Base-by-base conservation (phyloP, 2,797 vertebrate genomes). In the Cetoscarus ocellatus region DNA sequence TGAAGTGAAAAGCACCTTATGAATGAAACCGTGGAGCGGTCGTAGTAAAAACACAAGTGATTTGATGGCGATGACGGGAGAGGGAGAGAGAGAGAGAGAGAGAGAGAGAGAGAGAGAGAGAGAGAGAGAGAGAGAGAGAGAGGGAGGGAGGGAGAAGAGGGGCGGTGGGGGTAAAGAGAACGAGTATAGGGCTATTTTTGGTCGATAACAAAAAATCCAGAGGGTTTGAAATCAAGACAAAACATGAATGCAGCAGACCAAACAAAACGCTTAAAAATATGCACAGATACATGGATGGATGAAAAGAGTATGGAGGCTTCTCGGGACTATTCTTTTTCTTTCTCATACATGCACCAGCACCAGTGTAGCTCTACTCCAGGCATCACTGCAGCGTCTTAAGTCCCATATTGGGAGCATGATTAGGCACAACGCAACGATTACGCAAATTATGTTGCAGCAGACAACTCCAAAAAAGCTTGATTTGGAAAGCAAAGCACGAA, bases 11-110 rank as follows among this genome's bases (percentile, higher is more conserved):
- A 93, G 91, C 91, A 93, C 92, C 92, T 94, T 92, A 95, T 95
- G 94, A 95, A 95, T 95, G 94, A 95, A 95, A 94, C 89, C 91
- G 85, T 93, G 92, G 91, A 93, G 90, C 92, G 89, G 91, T 84
- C 90, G 94, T 95, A 95, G 93, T 94, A 95, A 94, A 94, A 92
- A 93, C 93, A 94, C 90, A 92, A 91, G 91, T 93, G 91, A 94
- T 93, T 94, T 94, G 90, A 91, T 91, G 91, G 91, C 90, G 89
- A 91, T 93, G 93, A 93, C 92, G 83, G 89, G 85, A 70, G 80
- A 78, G 61, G 76, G 68, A 70, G 73, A 62, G 69, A 38, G 68
- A 36, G 38, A 44, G 67, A 40, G 35, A 44, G 51, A 9, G 36
- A 18, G 53, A 19, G 12, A 27, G 44, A 14, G 18, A 52, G 71